Percentiles rank a stretch among this genome's conserved stretches.
phyloP scores from a whole-genome alignment of 2,888 invertebrate species.

The Cerastis rubricosa region DNA sequence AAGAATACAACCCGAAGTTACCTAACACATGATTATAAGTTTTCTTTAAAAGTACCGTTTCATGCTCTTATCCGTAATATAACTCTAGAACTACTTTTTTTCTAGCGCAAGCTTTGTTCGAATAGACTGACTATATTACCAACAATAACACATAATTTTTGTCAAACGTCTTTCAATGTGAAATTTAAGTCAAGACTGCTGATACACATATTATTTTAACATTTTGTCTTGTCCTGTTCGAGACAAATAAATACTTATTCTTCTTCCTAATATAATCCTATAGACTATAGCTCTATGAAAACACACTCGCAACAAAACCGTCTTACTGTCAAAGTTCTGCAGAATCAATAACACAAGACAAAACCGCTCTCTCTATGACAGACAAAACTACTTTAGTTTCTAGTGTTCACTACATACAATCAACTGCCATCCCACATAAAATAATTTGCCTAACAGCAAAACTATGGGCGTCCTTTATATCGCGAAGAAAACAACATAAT shows the following conservation, averaged over 20 bases:
- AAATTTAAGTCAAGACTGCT: background rate
- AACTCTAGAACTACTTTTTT: background rate
- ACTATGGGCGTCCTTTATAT: slow-evolving; percentile 61
- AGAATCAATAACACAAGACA: background rate
- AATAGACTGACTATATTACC: background rate
- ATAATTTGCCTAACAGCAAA: slow-evolving; percentile 39
- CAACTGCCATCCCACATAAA: slow-evolving; percentile 2
- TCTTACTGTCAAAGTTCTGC: background rate
- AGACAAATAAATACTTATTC: no score
- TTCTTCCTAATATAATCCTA: no score
- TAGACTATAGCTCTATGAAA: background rate
- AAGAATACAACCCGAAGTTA: background rate
- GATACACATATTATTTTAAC: no score
- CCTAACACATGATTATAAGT: background rate
- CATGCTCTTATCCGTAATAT: no score
- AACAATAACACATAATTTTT: background rate
- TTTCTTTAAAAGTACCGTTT: background rate
- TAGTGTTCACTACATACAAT: background rate
- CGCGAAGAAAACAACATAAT: slow-evolving; percentile 70
- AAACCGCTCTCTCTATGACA: background rate
- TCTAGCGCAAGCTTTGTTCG: no score
- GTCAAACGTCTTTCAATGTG: no score
- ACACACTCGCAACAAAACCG: background rate
- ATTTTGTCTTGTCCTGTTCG: no score
- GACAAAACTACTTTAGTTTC: background rate